phyloP scores from a whole-genome alignment of 1,140 invertebrate genomes.

The Bombus picipes region DNA sequence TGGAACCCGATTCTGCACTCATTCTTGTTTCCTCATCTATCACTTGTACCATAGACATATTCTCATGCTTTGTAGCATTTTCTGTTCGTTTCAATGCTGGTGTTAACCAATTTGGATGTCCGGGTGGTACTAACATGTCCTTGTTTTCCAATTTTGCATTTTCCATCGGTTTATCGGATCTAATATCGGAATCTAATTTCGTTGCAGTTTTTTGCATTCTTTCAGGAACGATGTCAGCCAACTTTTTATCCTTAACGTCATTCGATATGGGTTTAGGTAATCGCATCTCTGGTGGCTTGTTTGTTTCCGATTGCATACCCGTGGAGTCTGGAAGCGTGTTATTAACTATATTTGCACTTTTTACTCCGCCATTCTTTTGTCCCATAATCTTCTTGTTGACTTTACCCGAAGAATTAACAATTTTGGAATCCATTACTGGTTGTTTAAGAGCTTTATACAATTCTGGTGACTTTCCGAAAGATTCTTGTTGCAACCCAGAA shows the following conservation, averaged over 20 bases:
- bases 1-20: slow-evolving; percentile 87
- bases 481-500: slow-evolving; percentile 20
- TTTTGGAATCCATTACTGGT: slow-evolving; percentile 58
- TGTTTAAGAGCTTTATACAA: slow-evolving; percentile 74
- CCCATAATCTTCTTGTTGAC: slow-evolving; percentile 24
- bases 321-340: slow-evolving; percentile 4
- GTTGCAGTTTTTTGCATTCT: slow-evolving; percentile 35
- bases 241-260: slow-evolving; percentile 35
- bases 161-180: slow-evolving; percentile 41
- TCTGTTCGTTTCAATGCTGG: slow-evolving; percentile 75
- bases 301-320: slow-evolving; percentile 18
- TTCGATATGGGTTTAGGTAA: slow-evolving; percentile 23
- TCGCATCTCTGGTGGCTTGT: slow-evolving; percentile 15
- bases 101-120: slow-evolving; percentile 78
- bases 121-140: slow-evolving; percentile 58
- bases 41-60: slow-evolving; percentile 84
- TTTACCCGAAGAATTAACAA: slow-evolving; percentile 10
- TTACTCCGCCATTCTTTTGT: slow-evolving; percentile 28
- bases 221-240: slow-evolving; percentile 27
- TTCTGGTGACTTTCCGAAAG: slow-evolving; percentile 64
- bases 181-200: slow-evolving; percentile 38
- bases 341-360: slow-evolving; percentile 5
- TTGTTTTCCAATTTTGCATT: slow-evolving; percentile 45
- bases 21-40: slow-evolving; percentile 94
- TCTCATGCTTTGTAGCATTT: slow-evolving; percentile 65